A percentile compares a stretch with the other conserved stretches of the same genome.
phyloP scores from a whole-genome alignment of 2,113 vertebrate genomes.

The Nycticebus coucang region DNA sequence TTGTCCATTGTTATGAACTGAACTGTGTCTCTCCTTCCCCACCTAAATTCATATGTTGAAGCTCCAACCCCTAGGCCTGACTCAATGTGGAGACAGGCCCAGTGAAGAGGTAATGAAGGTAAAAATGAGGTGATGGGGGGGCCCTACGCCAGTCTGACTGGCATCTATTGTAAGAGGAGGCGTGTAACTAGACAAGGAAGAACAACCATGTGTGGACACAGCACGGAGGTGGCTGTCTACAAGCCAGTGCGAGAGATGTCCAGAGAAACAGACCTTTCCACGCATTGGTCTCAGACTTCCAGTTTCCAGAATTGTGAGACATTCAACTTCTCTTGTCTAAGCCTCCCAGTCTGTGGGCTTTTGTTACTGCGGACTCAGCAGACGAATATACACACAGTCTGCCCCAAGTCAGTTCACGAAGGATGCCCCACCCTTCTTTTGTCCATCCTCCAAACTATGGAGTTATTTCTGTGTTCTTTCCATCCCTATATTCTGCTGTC shows the following conservation, averaged over 20 bases:
- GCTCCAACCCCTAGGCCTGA: neutral
- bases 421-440: neutral
- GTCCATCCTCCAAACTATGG: neutral
- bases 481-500: neutral
- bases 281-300: neutral
- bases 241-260: neutral
- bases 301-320: neutral
- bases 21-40: fast-evolving
- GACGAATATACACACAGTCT: no score
- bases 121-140: neutral
- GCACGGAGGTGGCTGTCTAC: neutral
- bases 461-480: neutral
- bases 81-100: neutral
- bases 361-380: neutral
- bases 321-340: neutral
- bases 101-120: neutral
- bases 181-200: neutral
- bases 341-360: neutral
- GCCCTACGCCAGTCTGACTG: neutral
- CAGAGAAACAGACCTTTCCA: neutral
- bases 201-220: neutral
- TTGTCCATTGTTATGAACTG: neutral
- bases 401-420: neutral
- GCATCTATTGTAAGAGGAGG: neutral
- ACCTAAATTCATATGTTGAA: neutral